These are phyloP conservation scores for Xiphophorus maculatus DNA, from an alignment of 2,113 vertebrate species.

Conservation along the genomic window DNA sequence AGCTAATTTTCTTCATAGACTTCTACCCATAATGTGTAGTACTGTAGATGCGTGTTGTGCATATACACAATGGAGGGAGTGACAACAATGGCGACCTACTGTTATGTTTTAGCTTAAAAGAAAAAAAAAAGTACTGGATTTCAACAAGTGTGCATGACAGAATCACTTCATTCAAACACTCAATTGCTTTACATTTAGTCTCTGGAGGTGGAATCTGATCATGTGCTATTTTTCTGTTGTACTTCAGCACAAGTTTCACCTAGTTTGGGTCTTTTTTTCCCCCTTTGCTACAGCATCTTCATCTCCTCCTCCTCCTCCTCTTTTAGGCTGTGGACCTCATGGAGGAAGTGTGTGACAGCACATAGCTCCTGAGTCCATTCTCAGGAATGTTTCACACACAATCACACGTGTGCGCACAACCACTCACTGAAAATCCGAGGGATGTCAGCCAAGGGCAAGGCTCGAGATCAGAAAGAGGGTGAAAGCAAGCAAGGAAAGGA, in stretches of 20 bases:
- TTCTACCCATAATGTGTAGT: neutral
- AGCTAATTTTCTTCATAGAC: neutral
- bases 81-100: neutral
- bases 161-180: slow-evolving; percentile 9
- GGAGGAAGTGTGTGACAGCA: slow-evolving; percentile 74
- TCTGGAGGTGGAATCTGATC: neutral
- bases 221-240: neutral
- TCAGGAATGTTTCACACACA: slow-evolving; percentile 63
- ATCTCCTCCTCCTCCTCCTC: slow-evolving; percentile 2
- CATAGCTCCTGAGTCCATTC: slow-evolving; percentile 61
- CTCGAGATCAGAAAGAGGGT: slow-evolving; percentile 28
- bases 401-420: slow-evolving; percentile 1
- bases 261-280: slow-evolving; percentile 14
- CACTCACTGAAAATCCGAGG: slow-evolving; percentile 35
- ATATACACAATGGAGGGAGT: slow-evolving; percentile 11
- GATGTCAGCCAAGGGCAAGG: slow-evolving; percentile 61
- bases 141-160: slow-evolving; percentile 21
- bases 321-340: slow-evolving; percentile 24
- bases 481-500: slow-evolving; percentile 24
- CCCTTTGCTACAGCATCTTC: slow-evolving; percentile 20
- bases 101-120: slow-evolving; percentile 26
- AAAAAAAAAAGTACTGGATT: neutral
- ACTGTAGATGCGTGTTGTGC: neutral
- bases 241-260: slow-evolving; percentile 17
- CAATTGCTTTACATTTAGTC: neutral